Conservation (phyloP, 1,140 invertebrate genomes). For the Papilio machaon region DNA sequence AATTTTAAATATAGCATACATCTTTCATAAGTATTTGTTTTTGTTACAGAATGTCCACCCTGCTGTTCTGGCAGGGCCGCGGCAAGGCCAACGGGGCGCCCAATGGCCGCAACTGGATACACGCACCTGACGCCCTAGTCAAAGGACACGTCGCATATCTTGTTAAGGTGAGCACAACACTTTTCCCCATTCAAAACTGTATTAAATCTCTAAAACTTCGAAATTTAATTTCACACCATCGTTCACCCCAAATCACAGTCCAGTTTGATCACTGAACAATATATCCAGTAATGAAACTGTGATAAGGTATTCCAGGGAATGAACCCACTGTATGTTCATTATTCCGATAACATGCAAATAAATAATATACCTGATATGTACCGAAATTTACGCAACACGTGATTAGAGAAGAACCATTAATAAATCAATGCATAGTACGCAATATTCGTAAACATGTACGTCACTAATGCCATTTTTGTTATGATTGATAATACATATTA, state of each 20-base stretch:
- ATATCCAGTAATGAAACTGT: too few species aligned
- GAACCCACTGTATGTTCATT: too few species aligned
- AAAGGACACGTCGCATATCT: conserved; percentile 97
- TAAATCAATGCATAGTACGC: neutral
- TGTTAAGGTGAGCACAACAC: conserved; percentile 90
- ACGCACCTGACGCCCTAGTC: conserved; percentile 95
- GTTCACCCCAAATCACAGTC: too few species aligned
- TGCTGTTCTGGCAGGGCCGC: conserved; percentile 84
- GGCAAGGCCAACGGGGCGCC: conserved; percentile 78
- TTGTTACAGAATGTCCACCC: conserved; percentile 82
- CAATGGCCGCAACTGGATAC: conserved; percentile 92
- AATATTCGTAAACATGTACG: neutral
- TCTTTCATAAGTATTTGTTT: too few species aligned
- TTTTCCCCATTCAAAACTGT: too few species aligned
- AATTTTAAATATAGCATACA: too few species aligned
- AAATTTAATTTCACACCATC: too few species aligned
- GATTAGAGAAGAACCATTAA: neutral
- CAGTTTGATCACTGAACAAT: too few species aligned
- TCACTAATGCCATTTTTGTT: neutral
- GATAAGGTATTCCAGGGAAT: too few species aligned
- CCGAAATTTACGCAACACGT: too few species aligned
- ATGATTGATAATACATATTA: neutral
- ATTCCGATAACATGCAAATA: too few species aligned
- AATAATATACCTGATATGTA: neutral
- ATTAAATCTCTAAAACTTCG: too few species aligned